A percentile compares a stretch with the other conserved stretches of the same genome.
Evolutionary conservation across 1,140 invertebrate species (phyloP).

Genomic region (Ips nitidus): DNA sequence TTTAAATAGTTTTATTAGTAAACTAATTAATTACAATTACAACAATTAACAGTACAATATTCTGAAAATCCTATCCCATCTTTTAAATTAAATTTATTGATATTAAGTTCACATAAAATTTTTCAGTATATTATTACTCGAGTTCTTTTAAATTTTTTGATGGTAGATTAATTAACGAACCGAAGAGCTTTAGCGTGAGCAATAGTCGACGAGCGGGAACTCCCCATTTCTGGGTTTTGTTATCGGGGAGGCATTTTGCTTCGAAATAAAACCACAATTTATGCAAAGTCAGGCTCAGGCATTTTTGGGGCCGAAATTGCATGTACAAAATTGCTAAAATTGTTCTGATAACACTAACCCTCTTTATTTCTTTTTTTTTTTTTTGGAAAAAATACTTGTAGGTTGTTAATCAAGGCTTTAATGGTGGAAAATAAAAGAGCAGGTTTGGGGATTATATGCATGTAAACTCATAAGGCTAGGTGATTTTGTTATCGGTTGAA

Average conservation of each 20-base stretch:
- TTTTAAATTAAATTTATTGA: too few relatives aligned
- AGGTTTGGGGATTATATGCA: background rate
- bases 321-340: conserved; percentile 29
- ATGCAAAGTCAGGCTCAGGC: conserved; percentile 29
- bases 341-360: conserved; percentile 25
- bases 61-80: too few relatives aligned
- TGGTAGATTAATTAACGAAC: too few relatives aligned
- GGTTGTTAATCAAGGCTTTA: conserved; percentile 27
- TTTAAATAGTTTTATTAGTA: too few relatives aligned
- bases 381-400: conserved; percentile 21
- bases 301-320: conserved; percentile 28
- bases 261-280: conserved; percentile 27
- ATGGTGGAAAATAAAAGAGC: conserved; percentile 13
- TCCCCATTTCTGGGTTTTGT: conserved; percentile 23
- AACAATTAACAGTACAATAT: too few relatives aligned
- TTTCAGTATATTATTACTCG: too few relatives aligned
- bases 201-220: background rate
- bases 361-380: conserved; percentile 17
- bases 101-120: too few relatives aligned
- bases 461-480: conserved; percentile 13
- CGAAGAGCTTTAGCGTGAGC: too few relatives aligned
- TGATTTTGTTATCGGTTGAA: conserved; percentile 6
- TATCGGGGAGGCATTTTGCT: conserved; percentile 25
- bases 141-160: too few relatives aligned
- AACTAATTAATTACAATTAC: too few relatives aligned